Conservation (phyloP, 2,113 vertebrate species). For the Silurus glanis region DNA sequence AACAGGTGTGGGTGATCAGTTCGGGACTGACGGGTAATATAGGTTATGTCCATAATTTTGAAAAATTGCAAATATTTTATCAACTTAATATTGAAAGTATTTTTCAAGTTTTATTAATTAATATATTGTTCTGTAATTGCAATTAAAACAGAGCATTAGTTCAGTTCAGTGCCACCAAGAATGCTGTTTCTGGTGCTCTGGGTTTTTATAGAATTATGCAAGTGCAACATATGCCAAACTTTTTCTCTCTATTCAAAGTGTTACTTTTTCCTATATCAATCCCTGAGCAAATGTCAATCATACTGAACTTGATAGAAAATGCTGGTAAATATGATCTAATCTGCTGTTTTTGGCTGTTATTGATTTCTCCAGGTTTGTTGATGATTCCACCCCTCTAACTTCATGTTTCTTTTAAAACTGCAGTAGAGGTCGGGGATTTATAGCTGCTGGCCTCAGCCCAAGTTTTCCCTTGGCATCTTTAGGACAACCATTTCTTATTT, state of each 20-base stretch:
- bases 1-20: no score
- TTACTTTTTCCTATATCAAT: background rate
- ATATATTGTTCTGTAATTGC: no score
- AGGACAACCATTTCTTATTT: background rate
- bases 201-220: no score
- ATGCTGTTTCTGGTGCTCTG: no score
- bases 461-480: background rate
- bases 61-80: no score
- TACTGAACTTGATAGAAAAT: background rate
- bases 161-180: background rate
- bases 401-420: background rate
- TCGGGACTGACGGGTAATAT: no score
- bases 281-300: constrained; percentile 7
- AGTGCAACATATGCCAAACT: no score
- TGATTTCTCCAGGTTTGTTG: background rate
- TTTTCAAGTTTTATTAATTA: background rate
- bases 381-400: background rate
- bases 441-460: background rate
- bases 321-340: background rate
- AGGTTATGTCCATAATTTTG: no score
- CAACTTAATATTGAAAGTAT: background rate
- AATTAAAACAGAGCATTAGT: background rate
- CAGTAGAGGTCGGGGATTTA: background rate
- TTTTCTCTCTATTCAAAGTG: background rate
- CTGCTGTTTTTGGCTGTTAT: background rate